phyloP scores from a whole-genome alignment of 2,888 invertebrate genomes.

The Drosophila tripunctata region DNA sequence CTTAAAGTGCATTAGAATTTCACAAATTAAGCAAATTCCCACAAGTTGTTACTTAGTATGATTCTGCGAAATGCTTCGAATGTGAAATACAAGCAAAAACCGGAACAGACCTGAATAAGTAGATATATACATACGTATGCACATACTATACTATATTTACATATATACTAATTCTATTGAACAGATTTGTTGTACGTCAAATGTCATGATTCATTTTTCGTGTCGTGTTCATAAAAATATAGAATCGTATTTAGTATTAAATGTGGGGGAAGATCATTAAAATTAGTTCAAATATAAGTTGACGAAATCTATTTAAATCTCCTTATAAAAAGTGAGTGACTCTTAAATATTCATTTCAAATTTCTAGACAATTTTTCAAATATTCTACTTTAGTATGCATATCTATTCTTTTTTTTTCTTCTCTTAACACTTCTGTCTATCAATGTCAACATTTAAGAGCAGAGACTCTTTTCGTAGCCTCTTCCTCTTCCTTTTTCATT shows the following conservation, averaged over 20 bases:
- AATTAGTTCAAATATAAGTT: neutral
- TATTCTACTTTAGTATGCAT: too few relatives aligned
- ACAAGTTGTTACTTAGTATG: neutral
- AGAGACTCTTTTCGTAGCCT: too few relatives aligned
- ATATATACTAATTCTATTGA: neutral
- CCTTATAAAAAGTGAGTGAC: conserved; percentile 3
- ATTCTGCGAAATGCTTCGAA: conserved; percentile 11
- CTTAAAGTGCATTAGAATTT: neutral
- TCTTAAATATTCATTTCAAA: too few relatives aligned
- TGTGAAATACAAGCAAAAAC: conserved; percentile 8
- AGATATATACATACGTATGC: neutral
- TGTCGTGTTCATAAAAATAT: conserved; percentile 17
- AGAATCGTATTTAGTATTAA: neutral
- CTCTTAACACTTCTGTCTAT: too few relatives aligned
- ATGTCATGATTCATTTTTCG: conserved; percentile 18
- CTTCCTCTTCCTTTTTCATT: too few relatives aligned
- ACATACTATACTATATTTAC: neutral
- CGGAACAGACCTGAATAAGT: conserved; percentile 24
- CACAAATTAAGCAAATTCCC: neutral
- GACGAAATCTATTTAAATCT: neutral
- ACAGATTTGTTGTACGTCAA: conserved; percentile 7
- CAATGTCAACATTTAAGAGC: too few relatives aligned
- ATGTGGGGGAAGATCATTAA: conserved; percentile 16
- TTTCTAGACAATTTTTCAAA: neutral
- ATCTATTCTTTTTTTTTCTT: neutral